Evolutionary conservation across 1,140 invertebrate genomes (phyloP).

Genomic region (Drosophila gunungcola): DNA sequence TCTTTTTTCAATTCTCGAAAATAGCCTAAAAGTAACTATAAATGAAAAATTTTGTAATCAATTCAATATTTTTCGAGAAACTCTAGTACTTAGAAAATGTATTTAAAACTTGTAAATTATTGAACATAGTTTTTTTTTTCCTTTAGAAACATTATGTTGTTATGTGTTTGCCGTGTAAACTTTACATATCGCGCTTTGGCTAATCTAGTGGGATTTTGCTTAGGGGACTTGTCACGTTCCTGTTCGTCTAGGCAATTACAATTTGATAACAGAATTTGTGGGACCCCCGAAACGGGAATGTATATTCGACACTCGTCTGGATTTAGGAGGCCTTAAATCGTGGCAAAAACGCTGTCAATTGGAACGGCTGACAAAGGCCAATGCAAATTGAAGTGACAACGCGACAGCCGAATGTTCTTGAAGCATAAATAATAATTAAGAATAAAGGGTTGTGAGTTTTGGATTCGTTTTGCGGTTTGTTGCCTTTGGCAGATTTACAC

Average conservation of each 20-base stretch:
- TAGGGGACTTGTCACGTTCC: constrained; percentile 34
- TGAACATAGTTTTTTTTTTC: too few relatives aligned
- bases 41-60: too few relatives aligned
- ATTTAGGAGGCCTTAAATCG: background rate
- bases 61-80: too few relatives aligned
- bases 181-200: too few relatives aligned
- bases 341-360: background rate
- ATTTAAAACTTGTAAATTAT: too few relatives aligned
- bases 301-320: constrained; percentile 2
- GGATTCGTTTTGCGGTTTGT: constrained; percentile 5
- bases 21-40: too few relatives aligned
- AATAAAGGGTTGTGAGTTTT: constrained; percentile 3
- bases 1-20: too few relatives aligned
- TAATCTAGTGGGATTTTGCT: background rate
- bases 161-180: too few relatives aligned
- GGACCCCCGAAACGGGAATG: background rate
- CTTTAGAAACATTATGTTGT: too few relatives aligned
- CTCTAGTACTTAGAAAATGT: too few relatives aligned
- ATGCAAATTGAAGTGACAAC: constrained; percentile 58
- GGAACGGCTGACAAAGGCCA: constrained; percentile 26
- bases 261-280: constrained; percentile 46
- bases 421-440: constrained; percentile 57
- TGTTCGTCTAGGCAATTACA: constrained; percentile 44
- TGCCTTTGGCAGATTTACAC: constrained; percentile 26
- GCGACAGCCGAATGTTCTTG: constrained; percentile 13